Evolutionary conservation across 2,113 vertebrate genomes (phyloP), one percentile per base, ranked within the genome.

Genomic region (Caracal caracal): DNA sequence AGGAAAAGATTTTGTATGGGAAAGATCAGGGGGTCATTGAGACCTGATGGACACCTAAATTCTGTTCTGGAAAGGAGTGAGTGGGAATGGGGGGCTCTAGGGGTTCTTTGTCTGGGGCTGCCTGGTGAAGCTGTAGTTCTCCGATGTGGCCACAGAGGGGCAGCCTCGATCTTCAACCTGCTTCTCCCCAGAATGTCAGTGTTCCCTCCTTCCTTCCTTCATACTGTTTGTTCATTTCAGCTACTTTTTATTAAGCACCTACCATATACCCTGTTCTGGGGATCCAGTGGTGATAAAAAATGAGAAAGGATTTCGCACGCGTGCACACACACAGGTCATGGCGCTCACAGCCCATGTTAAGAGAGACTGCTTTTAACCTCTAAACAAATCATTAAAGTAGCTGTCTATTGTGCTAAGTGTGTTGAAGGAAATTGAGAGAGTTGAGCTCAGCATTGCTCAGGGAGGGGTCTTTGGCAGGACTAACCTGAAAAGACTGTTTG

Each of bases 91-190:
- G 8, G 3, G 76, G 22, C 16, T 75, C 37, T 16, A 4, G 20
- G 10, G 5, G 3, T 1, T 86, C 73, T 94, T 63, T 85, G 51
- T 94, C 16, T 65, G 24, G 10, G 33, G 28, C 20, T 3, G 5
- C 13, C 8, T 0, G 12, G 8, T 53, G 43, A 63, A 94, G 78
- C 68, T 15, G 96, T 70, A 81, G 76, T 96, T 96, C 88, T 85
- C 63, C 6, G 20, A 19, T 1, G 12, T 95, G 82, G 78, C 96
- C 97, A 96, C 94, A 84, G 47, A 71, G 93, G 16, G 90, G 95
- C 95, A 95, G 71, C 79, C 76, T 68, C 26, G 7, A 61, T n/a
- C 47, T 79, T 88, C 78, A 86, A 0, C 43, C 4, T 17, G n/a
- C 30, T 24, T 13, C 56, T 66, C 8, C 37, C 43, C 56, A 59